Evolutionary conservation across 2,888 invertebrate species (phyloP), one percentile per base, ranked within the genome.

Genomic region (Acronicta leporina): DNA sequence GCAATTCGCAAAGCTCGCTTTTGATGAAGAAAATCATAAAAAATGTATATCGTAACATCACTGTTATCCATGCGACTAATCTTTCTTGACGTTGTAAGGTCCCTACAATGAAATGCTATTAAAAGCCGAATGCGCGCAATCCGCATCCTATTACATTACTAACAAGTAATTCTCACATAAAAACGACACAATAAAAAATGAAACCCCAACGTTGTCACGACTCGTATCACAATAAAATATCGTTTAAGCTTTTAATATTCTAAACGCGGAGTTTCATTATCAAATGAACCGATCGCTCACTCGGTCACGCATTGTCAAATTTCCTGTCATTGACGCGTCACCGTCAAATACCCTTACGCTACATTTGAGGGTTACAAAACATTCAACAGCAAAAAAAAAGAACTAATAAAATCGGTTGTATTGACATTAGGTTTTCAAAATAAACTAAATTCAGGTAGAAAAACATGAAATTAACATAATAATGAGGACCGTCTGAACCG

Each of bases 341-440:
- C 68, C 69, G 72, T 71, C 70, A 86, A 84, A 80, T 83, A 81
- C 75, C 84, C 80, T 79, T 76, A 80, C 80, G 79, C 82, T 80
- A 76, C 85, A 86, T 87, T 86, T 82, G 81, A 86, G 82, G 83
- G 80, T 84, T 77, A 86, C 75, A 85, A 81, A 78, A 71, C 68
- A 77, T 65, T 63, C 62, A 59, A 71, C 76, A 71, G 63, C 6
- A 68, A 73, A 79, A 77, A 74, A 81, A 82, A 79, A 75, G 63
- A 70, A 72, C 74, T 63, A 81, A 82, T 77, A 78, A 74, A 82
- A 68, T 73, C 44, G 63, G 63, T 50, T 74, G 68, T 72, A 79
- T 74, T 73, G 79, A 77, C 81, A 81, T 77, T 74, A 68, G 66
- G 57, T 63, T 72, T 77, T 75, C 74, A 68, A 79, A 77, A 76